Conservation (phyloP, 2,797 vertebrate species). For the Hoplostethus mediterraneus region DNA sequence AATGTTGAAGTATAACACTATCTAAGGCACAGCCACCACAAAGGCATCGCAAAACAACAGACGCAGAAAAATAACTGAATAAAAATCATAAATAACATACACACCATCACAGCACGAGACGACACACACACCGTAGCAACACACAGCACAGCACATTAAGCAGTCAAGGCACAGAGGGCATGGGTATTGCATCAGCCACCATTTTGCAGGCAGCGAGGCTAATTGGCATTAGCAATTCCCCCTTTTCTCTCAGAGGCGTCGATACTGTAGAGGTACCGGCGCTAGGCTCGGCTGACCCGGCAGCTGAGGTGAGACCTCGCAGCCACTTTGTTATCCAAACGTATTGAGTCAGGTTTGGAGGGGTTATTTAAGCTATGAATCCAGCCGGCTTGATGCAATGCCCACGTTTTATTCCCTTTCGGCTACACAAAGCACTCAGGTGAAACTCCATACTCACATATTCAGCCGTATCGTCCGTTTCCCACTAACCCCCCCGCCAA, state of each 20-base stretch:
- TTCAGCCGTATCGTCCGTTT: slow-evolving; percentile 98
- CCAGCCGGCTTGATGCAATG: slow-evolving; percentile 80
- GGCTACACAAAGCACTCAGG: slow-evolving; percentile 75
- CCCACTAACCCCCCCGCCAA: slow-evolving; percentile 91
- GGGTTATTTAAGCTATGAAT: slow-evolving; percentile 33
- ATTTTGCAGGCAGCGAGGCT: slow-evolving; percentile 43
- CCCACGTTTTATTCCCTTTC: slow-evolving; percentile 60
- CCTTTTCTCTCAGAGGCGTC: slow-evolving; percentile 26
- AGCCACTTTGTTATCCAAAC: slow-evolving; percentile 52
- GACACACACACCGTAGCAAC: slow-evolving; percentile 32
- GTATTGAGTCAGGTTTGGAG: slow-evolving; percentile 38
- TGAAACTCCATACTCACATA: slow-evolving; percentile 92
- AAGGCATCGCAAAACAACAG: background rate
- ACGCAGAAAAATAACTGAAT: slow-evolving; percentile 19
- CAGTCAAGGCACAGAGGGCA: slow-evolving; percentile 71
- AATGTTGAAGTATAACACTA: background rate
- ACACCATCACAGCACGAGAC: slow-evolving; percentile 53
- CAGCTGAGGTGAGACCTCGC: slow-evolving; percentile 37
- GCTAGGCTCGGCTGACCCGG: slow-evolving; percentile 15
- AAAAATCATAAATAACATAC: slow-evolving; percentile 15
- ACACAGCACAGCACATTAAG: slow-evolving; percentile 67
- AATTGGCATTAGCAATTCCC: slow-evolving; percentile 39
- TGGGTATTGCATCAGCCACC: slow-evolving; percentile 82
- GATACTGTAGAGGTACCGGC: slow-evolving; percentile 12
- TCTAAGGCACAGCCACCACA: slow-evolving; percentile 40